Evolutionary conservation across 1,140 invertebrate species (phyloP), one percentile per base, ranked within the genome.

Genomic region (Sitophilus oryzae): DNA sequence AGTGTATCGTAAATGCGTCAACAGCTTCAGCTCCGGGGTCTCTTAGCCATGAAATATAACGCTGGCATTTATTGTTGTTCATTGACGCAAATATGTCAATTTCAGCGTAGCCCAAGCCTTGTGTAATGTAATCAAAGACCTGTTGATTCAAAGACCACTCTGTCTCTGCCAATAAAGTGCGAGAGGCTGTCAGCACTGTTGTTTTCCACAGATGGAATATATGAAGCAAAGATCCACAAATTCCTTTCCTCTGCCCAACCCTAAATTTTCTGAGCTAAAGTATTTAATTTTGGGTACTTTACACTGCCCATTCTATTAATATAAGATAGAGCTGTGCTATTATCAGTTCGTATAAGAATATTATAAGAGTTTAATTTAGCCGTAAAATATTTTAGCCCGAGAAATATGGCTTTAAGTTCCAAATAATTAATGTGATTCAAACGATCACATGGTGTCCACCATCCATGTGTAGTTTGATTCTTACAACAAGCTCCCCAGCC

Each of bases 271-370:
- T 34, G 16, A 11, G 25, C 30, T 36, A 49, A 15, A 4, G n/a
- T 11, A 36, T 36, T 49, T 15, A 35, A 20, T 16, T 5, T n/a
- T 18, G 18, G 25, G 19, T 42, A 22, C 35, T 49, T n/a, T 16
- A 49, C 46, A 3, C 60, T 50, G 11, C 60, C 62, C 62, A 65
- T 65, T 18, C 41, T 22, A 48, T 66, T 66, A 19, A 66, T 62
- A 41, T 64, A 74, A 68, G 71, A 70, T 68, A 76, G 73, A 68
- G 74, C 73, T 48, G 64, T 68, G 2, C 58, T 61, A 56, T 64
- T 63, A 47, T 64, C 54, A 9, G 55, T 18, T 45, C 63, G 14
- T 20, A 58, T 34, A 15, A 64, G 36, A 38, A 64, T 52, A 22
- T 51, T 42, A 14, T 5, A 11, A 47, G 41, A 35, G 18, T 15